Evolutionary conservation across 2,113 vertebrate species (phyloP).

Genomic region (Glaucidium brasilianum): DNA sequence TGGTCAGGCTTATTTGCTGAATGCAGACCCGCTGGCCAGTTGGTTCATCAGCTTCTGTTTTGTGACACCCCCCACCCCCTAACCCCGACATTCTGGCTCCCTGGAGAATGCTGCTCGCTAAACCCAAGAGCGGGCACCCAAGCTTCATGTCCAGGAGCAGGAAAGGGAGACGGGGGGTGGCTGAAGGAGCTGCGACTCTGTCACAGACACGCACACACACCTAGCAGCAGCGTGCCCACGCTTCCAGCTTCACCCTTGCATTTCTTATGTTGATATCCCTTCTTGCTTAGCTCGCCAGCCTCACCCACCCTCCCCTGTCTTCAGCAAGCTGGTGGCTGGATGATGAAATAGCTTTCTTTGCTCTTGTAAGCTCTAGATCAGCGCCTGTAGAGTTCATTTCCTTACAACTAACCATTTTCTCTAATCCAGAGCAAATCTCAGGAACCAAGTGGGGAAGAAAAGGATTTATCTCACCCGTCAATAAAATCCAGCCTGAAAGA

Average conservation of each 20-base stretch:
- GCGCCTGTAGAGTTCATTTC: slow-evolving; percentile 47
- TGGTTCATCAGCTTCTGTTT: slow-evolving; percentile 58
- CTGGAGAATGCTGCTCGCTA: slow-evolving; percentile 46
- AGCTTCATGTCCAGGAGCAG: not conserved
- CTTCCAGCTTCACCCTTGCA: slow-evolving; percentile 68
- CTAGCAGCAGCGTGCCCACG: slow-evolving; percentile 29
- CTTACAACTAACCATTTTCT: slow-evolving; percentile 77
- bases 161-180: not conserved
- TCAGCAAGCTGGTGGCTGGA: slow-evolving; percentile 54
- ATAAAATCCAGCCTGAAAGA: slow-evolving; percentile 65
- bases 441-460: slow-evolving; percentile 73
- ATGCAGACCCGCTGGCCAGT: slow-evolving; percentile 51
- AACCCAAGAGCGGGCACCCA: not conserved
- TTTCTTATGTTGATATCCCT: slow-evolving; percentile 7
- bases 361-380: not conserved
- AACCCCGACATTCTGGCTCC: slow-evolving; percentile 9
- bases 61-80: not conserved
- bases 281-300: slow-evolving; percentile 70
- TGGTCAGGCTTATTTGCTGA: slow-evolving; percentile 59
- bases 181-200: slow-evolving; percentile 15
- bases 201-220: not conserved
- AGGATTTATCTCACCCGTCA: slow-evolving; percentile 65
- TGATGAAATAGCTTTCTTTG: slow-evolving; percentile 34
- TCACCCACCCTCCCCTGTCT: slow-evolving; percentile 32
- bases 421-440: slow-evolving; percentile 80